Conservation (phyloP, 2,113 vertebrate genomes). For the Notothenia rossii region DNA sequence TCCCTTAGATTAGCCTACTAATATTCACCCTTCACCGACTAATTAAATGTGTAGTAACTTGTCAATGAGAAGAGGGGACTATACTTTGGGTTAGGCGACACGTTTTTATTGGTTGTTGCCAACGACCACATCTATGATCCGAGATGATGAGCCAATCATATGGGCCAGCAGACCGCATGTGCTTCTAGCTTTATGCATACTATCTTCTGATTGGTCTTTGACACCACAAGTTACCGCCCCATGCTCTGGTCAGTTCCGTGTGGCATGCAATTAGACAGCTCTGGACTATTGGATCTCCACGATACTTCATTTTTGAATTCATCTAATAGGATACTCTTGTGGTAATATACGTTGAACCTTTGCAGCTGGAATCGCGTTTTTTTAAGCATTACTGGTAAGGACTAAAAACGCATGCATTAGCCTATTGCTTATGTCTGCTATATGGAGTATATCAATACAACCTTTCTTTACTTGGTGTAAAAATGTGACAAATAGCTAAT, state of each 20-base stretch:
- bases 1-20: background rate
- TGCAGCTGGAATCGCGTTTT: background rate
- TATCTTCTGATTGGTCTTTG: slow-evolving; percentile 58
- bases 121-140: slow-evolving; percentile 69
- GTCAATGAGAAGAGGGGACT: background rate
- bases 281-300: background rate
- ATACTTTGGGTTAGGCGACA: background rate
- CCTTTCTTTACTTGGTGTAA: background rate
- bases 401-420: background rate
- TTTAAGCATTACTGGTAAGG: slow-evolving; percentile 41
- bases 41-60: background rate
- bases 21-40: background rate
- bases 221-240: slow-evolving; percentile 10
- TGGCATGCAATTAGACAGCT: background rate
- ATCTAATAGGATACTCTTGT: no score
- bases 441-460: background rate
- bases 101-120: slow-evolving; percentile 29
- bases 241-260: slow-evolving; percentile 4
- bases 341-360: no score
- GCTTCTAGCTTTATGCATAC: background rate
- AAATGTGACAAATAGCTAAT: background rate
- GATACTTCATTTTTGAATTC: background rate
- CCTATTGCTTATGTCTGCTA: background rate
- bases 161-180: slow-evolving; percentile 29
- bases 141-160: slow-evolving; percentile 74